Percentiles rank a stretch among this genome's conserved stretches.
These are phyloP conservation scores for Chionoecetes opilio DNA, from an alignment of 1,140 invertebrate genomes.

Conservation along the genomic window DNA sequence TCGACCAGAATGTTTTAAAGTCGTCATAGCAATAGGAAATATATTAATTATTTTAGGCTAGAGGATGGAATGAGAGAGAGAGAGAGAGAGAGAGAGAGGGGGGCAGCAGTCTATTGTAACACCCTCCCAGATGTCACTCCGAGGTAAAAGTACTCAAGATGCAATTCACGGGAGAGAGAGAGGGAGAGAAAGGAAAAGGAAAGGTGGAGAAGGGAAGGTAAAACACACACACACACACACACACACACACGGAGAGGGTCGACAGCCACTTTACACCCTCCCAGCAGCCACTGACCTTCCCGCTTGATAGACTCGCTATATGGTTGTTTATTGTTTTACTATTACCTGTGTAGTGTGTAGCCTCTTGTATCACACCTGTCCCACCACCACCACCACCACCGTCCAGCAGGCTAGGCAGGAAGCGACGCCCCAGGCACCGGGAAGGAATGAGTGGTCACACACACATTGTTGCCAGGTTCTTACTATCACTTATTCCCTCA, in stretches of 20 bases:
- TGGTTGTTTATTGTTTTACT: conserved; percentile 21
- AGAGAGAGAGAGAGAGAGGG: conserved; percentile 49
- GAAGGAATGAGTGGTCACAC: neutral
- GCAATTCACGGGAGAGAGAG: neutral
- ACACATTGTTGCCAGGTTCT: conserved; percentile 3
- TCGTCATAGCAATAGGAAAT: no score
- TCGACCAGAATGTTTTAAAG: neutral
- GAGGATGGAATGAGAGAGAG: neutral
- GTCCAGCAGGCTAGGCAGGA: neutral
- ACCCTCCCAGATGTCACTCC: neutral
- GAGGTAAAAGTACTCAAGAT: neutral
- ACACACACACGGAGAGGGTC: conserved; percentile 4
- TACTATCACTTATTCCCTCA: neutral
- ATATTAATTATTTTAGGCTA: no score
- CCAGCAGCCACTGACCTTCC: neutral
- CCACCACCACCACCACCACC: neutral
- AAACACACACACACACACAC: no score
- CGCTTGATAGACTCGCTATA: neutral
- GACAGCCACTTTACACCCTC: neutral
- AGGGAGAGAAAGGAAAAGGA: no score
- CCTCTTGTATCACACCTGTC: neutral
- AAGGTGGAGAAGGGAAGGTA: no score
- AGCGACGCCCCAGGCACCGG: neutral
- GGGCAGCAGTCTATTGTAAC: neutral
- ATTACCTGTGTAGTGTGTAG: neutral